These are phyloP conservation scores for Rallus crepitans DNA, from an alignment of 2,797 vertebrate species.

Conservation along the genomic window DNA sequence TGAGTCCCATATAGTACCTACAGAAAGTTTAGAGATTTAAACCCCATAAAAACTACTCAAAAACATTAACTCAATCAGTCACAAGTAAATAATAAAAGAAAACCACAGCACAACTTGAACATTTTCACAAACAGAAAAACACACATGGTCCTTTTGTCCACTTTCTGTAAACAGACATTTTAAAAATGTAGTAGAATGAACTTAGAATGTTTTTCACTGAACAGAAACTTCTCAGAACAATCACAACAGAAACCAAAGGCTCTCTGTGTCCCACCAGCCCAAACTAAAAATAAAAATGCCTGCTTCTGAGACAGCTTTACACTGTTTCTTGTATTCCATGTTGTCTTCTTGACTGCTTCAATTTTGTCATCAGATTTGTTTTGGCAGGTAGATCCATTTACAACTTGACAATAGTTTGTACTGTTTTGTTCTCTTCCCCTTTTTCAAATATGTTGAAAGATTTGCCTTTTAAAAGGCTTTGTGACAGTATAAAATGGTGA, in stretches of 20 bases:
- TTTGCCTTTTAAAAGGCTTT: constrained; percentile 17
- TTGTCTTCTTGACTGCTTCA: background rate
- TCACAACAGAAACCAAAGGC: background rate
- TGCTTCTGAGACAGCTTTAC: background rate
- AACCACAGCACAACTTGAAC: background rate
- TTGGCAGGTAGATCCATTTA: constrained; percentile 40
- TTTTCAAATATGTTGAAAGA: constrained; percentile 10
- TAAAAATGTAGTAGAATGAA: background rate
- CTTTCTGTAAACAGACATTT: background rate
- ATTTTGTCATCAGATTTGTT: constrained; percentile 32
- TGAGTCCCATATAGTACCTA: background rate
- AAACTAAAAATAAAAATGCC: background rate
- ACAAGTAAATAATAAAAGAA: background rate
- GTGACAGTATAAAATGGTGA: constrained; percentile 6
- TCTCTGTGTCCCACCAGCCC: background rate
- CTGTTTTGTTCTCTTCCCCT: background rate
- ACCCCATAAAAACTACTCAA: background rate
- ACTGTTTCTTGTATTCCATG: background rate
- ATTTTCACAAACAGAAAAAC: background rate
- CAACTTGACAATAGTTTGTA: background rate
- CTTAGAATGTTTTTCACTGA: background rate
- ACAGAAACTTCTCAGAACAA: background rate
- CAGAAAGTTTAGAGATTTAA: background rate
- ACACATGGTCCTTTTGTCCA: background rate
- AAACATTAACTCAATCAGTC: background rate